A percentile compares a stretch with the other conserved stretches of the same genome.
Evolutionary conservation across 92 coral and sea anemone genomes (phyloP).

Genomic region (Bergia puertoricense): DNA sequence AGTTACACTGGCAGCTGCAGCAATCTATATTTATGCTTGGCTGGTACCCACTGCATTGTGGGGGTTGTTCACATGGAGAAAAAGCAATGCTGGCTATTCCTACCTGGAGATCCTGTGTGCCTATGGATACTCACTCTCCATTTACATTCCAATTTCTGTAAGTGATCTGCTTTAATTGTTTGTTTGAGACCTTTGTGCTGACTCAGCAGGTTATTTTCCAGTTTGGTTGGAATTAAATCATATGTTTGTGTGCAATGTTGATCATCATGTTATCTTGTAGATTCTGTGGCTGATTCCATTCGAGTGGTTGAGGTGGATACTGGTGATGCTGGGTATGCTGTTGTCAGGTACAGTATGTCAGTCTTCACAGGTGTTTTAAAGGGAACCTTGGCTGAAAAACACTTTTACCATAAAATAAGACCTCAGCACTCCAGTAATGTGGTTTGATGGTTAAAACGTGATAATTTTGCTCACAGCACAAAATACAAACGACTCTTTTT

Average conservation of each 20-base stretch:
- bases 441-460: too few species aligned
- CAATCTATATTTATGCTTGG: slow-evolving; percentile 91
- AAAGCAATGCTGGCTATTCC: slow-evolving; percentile 91
- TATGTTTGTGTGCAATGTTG: neutral
- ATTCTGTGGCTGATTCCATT: slow-evolving; percentile 92
- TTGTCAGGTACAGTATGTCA: slow-evolving; percentile 69
- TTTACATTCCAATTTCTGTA: slow-evolving; percentile 96
- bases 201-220: neutral
- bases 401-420: too few species aligned
- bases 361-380: neutral
- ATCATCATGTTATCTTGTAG: slow-evolving; percentile 37
- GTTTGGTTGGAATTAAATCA: neutral
- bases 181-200: neutral
- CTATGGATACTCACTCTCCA: slow-evolving; percentile 94
- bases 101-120: slow-evolving; percentile 96
- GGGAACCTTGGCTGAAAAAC: neutral
- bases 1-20: slow-evolving; percentile 98
- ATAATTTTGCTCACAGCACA: too few species aligned
- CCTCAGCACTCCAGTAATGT: too few species aligned
- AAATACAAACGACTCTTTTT: too few species aligned
- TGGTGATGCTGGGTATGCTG: slow-evolving; percentile 81
- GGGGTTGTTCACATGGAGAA: slow-evolving; percentile 91
- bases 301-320: slow-evolving; percentile 90
- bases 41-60: slow-evolving; percentile 87
- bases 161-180: slow-evolving; percentile 22